phyloP scores from a whole-genome alignment of 2,888 invertebrate genomes.

The Hyposoter dolosus region DNA sequence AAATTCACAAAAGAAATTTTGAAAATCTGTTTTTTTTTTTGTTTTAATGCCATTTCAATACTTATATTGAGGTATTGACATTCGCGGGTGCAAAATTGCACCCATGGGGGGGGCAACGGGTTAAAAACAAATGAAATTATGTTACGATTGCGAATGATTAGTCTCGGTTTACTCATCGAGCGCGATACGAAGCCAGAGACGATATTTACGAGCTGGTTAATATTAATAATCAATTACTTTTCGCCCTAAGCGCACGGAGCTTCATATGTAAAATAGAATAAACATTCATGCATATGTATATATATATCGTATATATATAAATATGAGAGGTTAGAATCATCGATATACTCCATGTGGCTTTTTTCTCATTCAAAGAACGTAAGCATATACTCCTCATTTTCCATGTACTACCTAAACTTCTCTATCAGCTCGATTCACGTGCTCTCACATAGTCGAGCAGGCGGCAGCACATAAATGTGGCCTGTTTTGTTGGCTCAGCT shows the following conservation, averaged over 20 bases:
- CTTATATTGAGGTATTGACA: no score
- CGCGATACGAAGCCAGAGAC: background rate
- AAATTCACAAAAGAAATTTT: no score
- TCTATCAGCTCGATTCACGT: conserved; percentile 54
- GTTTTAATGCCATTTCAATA: no score
- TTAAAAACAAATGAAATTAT: background rate
- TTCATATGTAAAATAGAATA: conserved; percentile 24
- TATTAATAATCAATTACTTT: conserved; percentile 61
- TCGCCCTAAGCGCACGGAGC: background rate
- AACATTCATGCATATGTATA: background rate
- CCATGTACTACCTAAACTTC: conserved; percentile 38
- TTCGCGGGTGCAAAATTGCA: no score
- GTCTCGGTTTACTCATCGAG: background rate
- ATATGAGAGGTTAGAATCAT: conserved; percentile 9
- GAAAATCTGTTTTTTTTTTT: no score
- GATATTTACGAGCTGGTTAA: conserved; percentile 6
- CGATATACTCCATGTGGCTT: background rate
- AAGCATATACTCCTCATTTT: conserved; percentile 13
- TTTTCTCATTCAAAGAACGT: conserved; percentile 46
- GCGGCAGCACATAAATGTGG: conserved; percentile 9
- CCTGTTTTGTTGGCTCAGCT: conserved; percentile 42
- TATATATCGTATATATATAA: conserved; percentile 4
- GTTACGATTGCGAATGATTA: background rate
- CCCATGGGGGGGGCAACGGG: no score
- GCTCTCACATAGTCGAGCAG: conserved; percentile 20